phyloP scores from a whole-genome alignment of 1,140 invertebrate genomes.

The Drosophila nigromelanica region DNA sequence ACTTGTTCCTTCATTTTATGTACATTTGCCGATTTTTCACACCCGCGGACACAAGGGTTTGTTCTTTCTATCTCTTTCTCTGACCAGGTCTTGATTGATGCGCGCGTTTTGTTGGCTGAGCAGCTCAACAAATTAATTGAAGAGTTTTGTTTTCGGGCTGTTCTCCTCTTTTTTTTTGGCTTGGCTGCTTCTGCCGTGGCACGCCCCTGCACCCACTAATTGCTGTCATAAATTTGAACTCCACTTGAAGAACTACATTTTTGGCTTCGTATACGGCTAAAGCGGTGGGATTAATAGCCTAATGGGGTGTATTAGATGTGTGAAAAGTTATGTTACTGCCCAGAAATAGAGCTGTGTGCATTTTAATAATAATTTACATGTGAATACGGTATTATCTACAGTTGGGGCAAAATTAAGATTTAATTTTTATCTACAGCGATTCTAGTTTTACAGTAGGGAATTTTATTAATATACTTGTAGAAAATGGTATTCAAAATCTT shows the following conservation, averaged over 20 bases:
- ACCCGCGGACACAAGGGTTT: slow-evolving; percentile 37
- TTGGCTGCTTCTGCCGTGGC: slow-evolving; percentile 20
- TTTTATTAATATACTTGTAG: too few relatives aligned
- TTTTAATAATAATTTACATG: not conserved
- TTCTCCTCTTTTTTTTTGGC: not conserved
- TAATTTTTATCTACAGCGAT: too few relatives aligned
- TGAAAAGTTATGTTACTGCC: slow-evolving; percentile 5
- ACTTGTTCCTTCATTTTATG: not conserved
- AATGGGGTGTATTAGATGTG: slow-evolving; percentile 40
- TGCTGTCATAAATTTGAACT: slow-evolving; percentile 73
- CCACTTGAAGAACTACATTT: slow-evolving; percentile 49
- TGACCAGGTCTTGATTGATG: slow-evolving; percentile 69
- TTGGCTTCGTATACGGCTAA: slow-evolving; percentile 8
- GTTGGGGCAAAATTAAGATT: too few relatives aligned
- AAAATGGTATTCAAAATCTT: too few relatives aligned
- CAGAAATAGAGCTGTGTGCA: too few relatives aligned
- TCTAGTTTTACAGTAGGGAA: too few relatives aligned
- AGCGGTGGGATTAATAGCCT: slow-evolving; percentile 6
- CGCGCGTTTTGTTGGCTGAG: slow-evolving; percentile 53
- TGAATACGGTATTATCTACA: not conserved
- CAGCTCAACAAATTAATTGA: slow-evolving; percentile 76
- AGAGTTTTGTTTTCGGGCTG: slow-evolving; percentile 49
- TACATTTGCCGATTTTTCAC: slow-evolving; percentile 61
- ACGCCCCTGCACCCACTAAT: slow-evolving; percentile 67
- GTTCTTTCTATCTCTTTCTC: slow-evolving; percentile 14